A percentile compares a stretch with the other conserved stretches of the same genome.
phyloP scores from a whole-genome alignment of 2,797 vertebrate species.

The Siniperca undulata region DNA sequence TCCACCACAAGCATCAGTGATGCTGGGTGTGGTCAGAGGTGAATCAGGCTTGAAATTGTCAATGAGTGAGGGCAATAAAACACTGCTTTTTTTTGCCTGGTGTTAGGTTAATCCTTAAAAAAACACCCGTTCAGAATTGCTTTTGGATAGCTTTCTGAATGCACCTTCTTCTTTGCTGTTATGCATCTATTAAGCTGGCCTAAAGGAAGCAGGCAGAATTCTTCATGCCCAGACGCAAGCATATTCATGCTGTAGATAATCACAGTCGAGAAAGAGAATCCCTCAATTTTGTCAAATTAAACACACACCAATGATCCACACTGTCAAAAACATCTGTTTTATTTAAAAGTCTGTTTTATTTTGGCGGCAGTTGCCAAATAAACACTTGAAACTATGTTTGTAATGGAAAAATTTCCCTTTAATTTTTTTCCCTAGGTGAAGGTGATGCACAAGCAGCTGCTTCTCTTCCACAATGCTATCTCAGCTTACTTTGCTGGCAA shows the following conservation, averaged over 20 bases:
- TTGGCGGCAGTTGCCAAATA: background rate
- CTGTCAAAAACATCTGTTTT: background rate
- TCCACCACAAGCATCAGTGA: background rate
- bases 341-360: background rate
- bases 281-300: background rate
- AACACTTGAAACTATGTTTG: background rate
- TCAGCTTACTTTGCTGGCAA: slow-evolving; percentile 98
- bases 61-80: slow-evolving; percentile 14
- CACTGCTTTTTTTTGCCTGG: background rate
- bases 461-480: slow-evolving; percentile 98
- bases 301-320: background rate
- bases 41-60: slow-evolving; percentile 17
- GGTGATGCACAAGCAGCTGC: slow-evolving; percentile 99
- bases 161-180: background rate
- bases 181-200: background rate
- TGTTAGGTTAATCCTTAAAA: background rate
- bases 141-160: background rate
- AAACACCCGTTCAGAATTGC: background rate
- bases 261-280: background rate
- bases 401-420: background rate
- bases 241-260: slow-evolving; percentile 10
- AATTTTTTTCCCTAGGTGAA: slow-evolving; percentile 87
- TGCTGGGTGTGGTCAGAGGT: slow-evolving; percentile 34
- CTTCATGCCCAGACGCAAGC: background rate
- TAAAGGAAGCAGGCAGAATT: background rate